phyloP scores from a whole-genome alignment of 1,140 invertebrate species.

The Nasonia giraulti region DNA sequence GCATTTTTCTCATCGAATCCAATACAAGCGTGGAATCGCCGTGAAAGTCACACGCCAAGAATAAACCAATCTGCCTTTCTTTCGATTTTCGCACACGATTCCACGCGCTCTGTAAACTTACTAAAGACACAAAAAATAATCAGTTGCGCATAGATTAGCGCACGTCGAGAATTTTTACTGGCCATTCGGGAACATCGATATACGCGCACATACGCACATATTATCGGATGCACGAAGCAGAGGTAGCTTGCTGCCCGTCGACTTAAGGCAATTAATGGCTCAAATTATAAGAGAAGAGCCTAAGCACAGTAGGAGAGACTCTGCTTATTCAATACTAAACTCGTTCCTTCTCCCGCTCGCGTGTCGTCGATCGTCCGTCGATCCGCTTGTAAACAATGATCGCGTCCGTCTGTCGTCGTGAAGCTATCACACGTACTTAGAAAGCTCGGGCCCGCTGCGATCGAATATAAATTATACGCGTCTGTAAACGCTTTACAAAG shows the following conservation, averaged over 20 bases:
- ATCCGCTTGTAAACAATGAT: neutral
- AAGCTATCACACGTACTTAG: neutral
- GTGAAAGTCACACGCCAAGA: neutral
- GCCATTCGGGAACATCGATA: slow-evolving; percentile 60
- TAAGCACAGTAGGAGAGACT: neutral
- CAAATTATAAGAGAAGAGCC: slow-evolving; percentile 2
- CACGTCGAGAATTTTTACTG: slow-evolving; percentile 51
- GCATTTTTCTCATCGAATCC: slow-evolving; percentile 21
- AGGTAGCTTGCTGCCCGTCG: neutral
- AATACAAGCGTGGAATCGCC: neutral
- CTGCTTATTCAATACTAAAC: neutral
- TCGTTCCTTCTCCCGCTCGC: neutral
- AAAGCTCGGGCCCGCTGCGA: neutral
- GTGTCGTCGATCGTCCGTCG: neutral
- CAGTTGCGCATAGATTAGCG: slow-evolving; percentile 13
- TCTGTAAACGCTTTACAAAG: slow-evolving; percentile 5
- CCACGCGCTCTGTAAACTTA: slow-evolving; percentile 25
- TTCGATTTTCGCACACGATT: neutral
- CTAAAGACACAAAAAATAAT: slow-evolving; percentile 39
- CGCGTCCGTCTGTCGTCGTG: neutral
- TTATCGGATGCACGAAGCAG: slow-evolving; percentile 4
- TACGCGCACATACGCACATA: slow-evolving; percentile 2
- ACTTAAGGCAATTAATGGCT: slow-evolving; percentile 36
- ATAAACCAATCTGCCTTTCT: neutral
- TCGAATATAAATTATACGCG: slow-evolving; percentile 16